Evolutionary conservation across 2,888 invertebrate genomes (phyloP), one percentile per base, ranked within the genome.

Genomic region (Drosophila peninsularis): DNA sequence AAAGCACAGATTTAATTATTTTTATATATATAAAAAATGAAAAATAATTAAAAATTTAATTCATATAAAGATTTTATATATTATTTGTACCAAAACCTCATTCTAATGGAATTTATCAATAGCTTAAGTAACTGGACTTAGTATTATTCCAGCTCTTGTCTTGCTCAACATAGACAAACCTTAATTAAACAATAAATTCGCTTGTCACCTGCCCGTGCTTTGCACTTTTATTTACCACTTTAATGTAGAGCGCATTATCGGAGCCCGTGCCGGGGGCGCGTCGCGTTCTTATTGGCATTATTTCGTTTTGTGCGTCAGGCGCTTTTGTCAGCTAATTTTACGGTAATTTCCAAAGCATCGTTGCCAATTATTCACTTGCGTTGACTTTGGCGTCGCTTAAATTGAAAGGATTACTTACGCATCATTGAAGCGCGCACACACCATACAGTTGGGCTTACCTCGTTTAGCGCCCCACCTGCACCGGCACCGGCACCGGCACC

Each of bases 391-490:
- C 66, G 63, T 78, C 75, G 82, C 68, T 88, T 78, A 75, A 89
- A 89, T 88, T 85, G 83, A 88, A 85, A 72, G 86, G 89, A 86
- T 86, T 86, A 89, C 75, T 80, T 76, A 78, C 89, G 69, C 88
- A 72, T 74, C 80, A 85, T 55, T 85, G 80, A 55, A 77, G 72
- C 73, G 53, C 68, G 52, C 71, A 70, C 78, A 67, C 78, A 72
- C 56, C 5, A 55, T 24, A 17, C 21, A 52, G 39, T 32, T 53
- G 44, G 47, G 64, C 13, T 66, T 66, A 55, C 55, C 30, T 39
- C 34, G 32, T 39, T 52, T 55, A 24, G 42, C 5, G 47, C n/a
- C n/a, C 11, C 50, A 32, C 78, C 61, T 45, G 52, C 17, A 7
- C 6, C 27, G 6, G 30, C 30, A 10, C 30, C 30, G 1, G 30